Conservation (phyloP, 2,113 vertebrate species). For the Petromus typicus region DNA sequence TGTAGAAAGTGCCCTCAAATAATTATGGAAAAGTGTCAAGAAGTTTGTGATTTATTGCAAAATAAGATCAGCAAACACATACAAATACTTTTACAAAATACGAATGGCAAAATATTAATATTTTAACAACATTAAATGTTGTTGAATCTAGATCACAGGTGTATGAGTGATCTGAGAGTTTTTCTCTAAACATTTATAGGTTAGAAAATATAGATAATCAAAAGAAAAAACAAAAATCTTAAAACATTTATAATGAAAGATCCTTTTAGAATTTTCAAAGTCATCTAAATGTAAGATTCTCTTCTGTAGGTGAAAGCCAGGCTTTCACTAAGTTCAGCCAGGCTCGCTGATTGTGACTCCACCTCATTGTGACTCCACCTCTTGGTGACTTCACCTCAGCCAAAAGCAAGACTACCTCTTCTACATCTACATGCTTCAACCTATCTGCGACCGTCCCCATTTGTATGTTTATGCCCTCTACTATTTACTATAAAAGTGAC, state of each 20-base stretch:
- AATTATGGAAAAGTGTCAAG: background rate
- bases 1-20: constrained; percentile 32
- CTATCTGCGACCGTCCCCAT: no score
- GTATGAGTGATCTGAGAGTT: background rate
- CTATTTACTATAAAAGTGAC: no score
- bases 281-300: constrained; percentile 17
- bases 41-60: constrained; percentile 30
- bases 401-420: no score
- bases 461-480: no score
- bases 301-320: no score
- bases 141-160: background rate
- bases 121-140: background rate
- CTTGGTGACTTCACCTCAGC: no score
- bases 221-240: background rate
- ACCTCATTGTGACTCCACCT: no score
- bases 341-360: no score
- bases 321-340: no score
- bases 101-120: background rate
- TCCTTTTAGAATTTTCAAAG: background rate
- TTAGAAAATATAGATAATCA: constrained; percentile 30
- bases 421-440: no score
- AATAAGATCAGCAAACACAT: background rate
- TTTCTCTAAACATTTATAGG: background rate
- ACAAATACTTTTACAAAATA: background rate
- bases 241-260: background rate